Percentiles rank a stretch among this genome's conserved stretches.
phyloP scores from a whole-genome alignment of 23 tunicate species.

The Halocynthia aurantium region DNA sequence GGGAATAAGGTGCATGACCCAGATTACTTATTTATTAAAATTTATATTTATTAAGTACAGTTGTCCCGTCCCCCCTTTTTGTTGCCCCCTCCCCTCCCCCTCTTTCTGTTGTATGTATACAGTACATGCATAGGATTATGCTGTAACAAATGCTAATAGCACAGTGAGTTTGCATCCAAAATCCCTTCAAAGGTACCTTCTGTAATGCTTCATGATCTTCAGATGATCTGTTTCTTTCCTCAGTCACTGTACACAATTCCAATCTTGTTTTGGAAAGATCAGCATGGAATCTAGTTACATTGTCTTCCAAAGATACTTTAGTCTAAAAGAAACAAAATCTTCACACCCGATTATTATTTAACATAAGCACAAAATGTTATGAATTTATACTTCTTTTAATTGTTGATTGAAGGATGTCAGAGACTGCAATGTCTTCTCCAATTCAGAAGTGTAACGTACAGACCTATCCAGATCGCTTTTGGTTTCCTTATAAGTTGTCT shows the following conservation, averaged over 20 bases:
- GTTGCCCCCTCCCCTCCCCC: no score
- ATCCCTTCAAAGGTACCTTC: conserved; percentile 3
- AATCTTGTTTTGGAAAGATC: conserved; percentile 59
- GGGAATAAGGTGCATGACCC: no score
- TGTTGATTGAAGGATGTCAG: conserved; percentile 57
- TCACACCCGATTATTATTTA: no score
- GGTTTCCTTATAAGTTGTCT: conserved; percentile 42
- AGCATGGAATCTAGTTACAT: conserved; percentile 60
- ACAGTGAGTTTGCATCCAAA: no score
- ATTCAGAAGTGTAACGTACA: conserved; percentile 46
- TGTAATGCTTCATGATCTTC: conserved; percentile 18
- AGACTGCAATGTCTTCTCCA: conserved; percentile 66
- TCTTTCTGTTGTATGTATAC: no score
- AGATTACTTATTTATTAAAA: no score
- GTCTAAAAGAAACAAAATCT: conserved; percentile 33
- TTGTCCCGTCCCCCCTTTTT: no score
- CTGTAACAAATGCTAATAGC: no score
- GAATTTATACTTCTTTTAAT: conserved; percentile 31
- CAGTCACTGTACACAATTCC: conserved; percentile 40
- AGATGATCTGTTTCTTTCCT: conserved; percentile 27
- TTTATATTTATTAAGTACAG: no score
- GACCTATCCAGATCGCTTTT: conserved; percentile 51
- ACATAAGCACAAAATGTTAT: no score
- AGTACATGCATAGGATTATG: no score
- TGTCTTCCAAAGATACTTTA: conserved; percentile 59